These are phyloP conservation scores for Brachionus sp. DNA, from an alignment of 1,140 invertebrate genomes.

Conservation along the genomic window DNA sequence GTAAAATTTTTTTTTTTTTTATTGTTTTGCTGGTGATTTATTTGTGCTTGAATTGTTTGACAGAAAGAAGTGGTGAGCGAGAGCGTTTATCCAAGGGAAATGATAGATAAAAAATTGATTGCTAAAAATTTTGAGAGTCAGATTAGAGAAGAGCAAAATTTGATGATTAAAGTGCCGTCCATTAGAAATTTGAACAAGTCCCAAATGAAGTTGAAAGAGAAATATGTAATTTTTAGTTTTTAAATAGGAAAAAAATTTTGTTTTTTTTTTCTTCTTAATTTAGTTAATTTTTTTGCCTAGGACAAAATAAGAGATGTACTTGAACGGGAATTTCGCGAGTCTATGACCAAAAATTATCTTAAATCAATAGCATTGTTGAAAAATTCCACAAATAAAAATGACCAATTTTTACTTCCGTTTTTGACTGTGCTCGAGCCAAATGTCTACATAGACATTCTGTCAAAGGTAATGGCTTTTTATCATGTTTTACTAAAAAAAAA, in stretches of 20 bases:
- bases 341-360: slow-evolving; percentile 11
- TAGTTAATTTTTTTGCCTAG: not conserved
- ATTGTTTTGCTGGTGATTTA: not conserved
- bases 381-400: not conserved
- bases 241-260: too few relatives aligned
- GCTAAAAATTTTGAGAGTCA: slow-evolving; percentile 18
- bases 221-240: too few relatives aligned
- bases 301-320: not conserved
- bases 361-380: slow-evolving; percentile 6
- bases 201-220: too few relatives aligned
- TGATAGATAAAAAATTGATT: not conserved
- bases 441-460: slow-evolving; percentile 2
- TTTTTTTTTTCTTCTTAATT: too few relatives aligned
- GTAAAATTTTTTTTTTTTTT: not conserved
- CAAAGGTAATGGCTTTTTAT: not conserved
- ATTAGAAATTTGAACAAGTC: too few relatives aligned
- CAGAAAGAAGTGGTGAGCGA: not conserved
- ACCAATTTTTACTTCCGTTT: not conserved
- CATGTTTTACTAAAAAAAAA: too few relatives aligned
- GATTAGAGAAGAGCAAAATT: not conserved
- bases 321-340: not conserved
- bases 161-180: not conserved
- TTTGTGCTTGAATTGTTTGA: not conserved
- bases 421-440: not conserved
- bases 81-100: not conserved